Conservation (phyloP, 2,888 invertebrate species). For the Cremastobaeus sp. region DNA sequence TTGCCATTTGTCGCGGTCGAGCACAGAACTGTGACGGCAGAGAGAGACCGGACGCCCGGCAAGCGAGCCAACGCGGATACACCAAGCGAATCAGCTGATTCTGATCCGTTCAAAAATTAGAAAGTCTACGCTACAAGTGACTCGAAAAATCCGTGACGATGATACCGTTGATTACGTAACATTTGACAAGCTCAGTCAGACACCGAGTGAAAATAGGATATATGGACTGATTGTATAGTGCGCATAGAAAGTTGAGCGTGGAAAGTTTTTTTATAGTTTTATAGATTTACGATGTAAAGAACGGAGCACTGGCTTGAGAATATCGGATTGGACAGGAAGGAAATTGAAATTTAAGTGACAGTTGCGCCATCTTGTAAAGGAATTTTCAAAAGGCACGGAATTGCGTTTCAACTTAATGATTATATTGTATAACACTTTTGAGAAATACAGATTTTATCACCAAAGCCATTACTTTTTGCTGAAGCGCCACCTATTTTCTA, state of each 20-base stretch:
- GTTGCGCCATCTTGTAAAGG: too few species aligned
- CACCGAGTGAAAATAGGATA: slow-evolving; percentile 10
- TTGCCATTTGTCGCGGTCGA: slow-evolving; percentile 45
- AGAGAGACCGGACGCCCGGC: slow-evolving; percentile 28
- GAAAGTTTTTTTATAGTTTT: slow-evolving; percentile 36
- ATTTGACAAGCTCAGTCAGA: slow-evolving; percentile 5
- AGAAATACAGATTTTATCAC: too few species aligned
- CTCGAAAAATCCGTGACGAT: background rate
- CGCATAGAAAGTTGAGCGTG: slow-evolving; percentile 22
- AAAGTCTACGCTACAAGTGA: slow-evolving; percentile 19
- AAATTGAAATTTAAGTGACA: too few species aligned
- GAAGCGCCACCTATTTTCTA: too few species aligned
- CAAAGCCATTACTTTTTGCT: too few species aligned
- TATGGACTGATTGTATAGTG: slow-evolving; percentile 12
- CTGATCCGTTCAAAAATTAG: slow-evolving; percentile 32
- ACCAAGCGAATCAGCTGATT: slow-evolving; percentile 27
- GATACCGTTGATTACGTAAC: slow-evolving; percentile 11
- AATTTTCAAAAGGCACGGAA: too few species aligned
- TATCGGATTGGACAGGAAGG: too few species aligned
- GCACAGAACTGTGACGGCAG: slow-evolving; percentile 49
- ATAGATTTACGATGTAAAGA: too few species aligned
- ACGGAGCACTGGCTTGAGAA: too few species aligned
- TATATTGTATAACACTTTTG: too few species aligned
- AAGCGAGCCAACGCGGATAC: slow-evolving; percentile 10
- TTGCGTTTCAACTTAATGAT: too few species aligned